Evolutionary conservation across 1,140 invertebrate species (phyloP), one percentile per base, ranked within the genome.

Genomic region (Pogonognathellus flavescens): DNA sequence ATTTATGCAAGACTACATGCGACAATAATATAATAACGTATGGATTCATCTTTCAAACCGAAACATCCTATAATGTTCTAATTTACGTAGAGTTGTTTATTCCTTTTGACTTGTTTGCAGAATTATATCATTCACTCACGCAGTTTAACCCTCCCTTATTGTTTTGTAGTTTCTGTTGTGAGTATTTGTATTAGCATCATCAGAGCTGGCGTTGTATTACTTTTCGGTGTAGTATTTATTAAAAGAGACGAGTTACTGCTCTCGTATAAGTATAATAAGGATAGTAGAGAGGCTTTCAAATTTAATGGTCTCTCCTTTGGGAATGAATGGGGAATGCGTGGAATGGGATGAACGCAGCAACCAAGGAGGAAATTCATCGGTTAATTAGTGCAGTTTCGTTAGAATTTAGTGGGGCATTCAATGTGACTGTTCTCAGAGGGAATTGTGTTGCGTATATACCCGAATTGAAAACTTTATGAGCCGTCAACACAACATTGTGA

Each of bases 401-500:
- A 41, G 70, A 76, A 76, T 76, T 76, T 76, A 76, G 70, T 76
- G 70, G 31, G 70, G 49, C 41, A 76, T 76, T 76, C 70, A 76
- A 76, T 76, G 25, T 49, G 70, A 76, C 70, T 41, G 53, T 41
- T 41, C 62, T 31, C 11, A 22, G 14, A 31, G 41, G 70, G 70
- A 49, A 49, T 76, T 49, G 13, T n/a, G 14, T 76, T 7, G 14
- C 25, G 31, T 76, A 49, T 76, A 49, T 76, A 16, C 70, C 70
- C 16, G 70, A 49, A 49, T 76, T 76, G 31, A 76, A 76, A 76
- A 76, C 31, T 76, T 76, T 76, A 76, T 76, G 70, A 76, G 41
- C 70, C 70, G 25, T 76, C 70, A 76, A 76, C 70, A 49, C 31
- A 76, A 76, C 70, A 76, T 76, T 76, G 70, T 76, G 70, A 76